Base-by-base conservation (phyloP, 2,888 invertebrate genomes). In the Mantis religiosa region DNA sequence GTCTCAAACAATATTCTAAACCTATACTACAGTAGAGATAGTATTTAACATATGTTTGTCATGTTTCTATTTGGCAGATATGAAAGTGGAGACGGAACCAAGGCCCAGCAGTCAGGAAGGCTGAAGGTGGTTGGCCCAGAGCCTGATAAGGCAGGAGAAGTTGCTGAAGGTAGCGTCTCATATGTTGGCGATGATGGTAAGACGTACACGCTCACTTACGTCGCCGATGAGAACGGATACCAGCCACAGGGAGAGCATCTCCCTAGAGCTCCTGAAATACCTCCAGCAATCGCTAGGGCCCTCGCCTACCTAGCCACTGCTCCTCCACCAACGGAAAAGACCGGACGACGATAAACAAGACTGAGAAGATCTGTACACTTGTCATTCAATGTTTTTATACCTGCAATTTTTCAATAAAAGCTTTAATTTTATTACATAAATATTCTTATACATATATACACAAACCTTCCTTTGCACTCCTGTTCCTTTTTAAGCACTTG, bases 171-270 rank as follows among this genome's bases (percentile, higher is more conserved):
- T 7, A 95, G 95, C 34, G 96, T 94, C 93, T 94, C 94, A 41
- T 97, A 96, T 94, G 96, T 95, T 81, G 96, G 96, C 85, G 96
- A 96, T n/a, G 96, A 97, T 91, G 97, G 97, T 47, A 93, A 95
- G 89, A 94, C 95, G 3, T 95, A 96, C 91, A 93, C 94, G 25
- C 91, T 97, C 54, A 94, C 94, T 71, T 97, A 97, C 94, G 93
- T 95, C 87, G 96, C 97, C 91, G 96, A 97, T 91, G 96, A 97
- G 92, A 95, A 96, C 91, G 97, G 97, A 88, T 92, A 92, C 91
- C 90, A 89, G 88, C 93, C 93, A 87, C 92, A 92, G 91, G 93
- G 93, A 85, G 92, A 93, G 20, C 93, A 93, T 91, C 92, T 93
- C 89, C 93, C 93, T 82, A 93, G 93, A 87, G 92, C 93, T 34